Evolutionary conservation across 2,888 invertebrate species (phyloP), one percentile per base, ranked within the genome.

Genomic region (Pycnomerus fuliginosus): DNA sequence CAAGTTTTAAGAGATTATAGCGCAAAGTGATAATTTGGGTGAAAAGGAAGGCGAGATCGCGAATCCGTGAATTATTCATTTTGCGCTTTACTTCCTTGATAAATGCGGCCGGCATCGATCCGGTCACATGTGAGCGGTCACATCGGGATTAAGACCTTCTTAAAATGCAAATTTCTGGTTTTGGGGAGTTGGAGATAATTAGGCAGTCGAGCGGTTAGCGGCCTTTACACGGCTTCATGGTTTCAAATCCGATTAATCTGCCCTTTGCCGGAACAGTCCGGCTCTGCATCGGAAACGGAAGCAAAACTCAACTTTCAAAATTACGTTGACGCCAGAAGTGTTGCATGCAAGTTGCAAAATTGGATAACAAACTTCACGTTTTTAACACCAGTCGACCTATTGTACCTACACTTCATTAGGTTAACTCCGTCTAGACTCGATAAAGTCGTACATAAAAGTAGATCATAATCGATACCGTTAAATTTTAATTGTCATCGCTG

Each of bases 191-290:
- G 30, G 61, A 65, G 65, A 67, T 69, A 69, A 70, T 70, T 68
- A 69, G 68, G 62, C 68, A 67, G 66, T 64, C 60, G 64, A 60
- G 64, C 65, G 67, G 53, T 39, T 43, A 59, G 58, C 59, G 58
- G 66, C 61, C 67, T 70, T 69, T 70, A 67, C 64, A 71, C 67
- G 70, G 69, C 66, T 66, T 68, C 69, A 62, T 69, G 69, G 66
- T 66, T 70, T 59, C 67, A 65, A 69, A 71, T 71, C 69, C 66
- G 68, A 70, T 70, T 71, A 69, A 70, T 69, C 67, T 61, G 61
- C 63, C 64, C 59, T 59, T 60, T 62, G 60, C 55, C 50, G 36
- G 38, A 41, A 32, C 34, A 43, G 30, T 43, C 30, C 42, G 30
- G 35, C 42, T 43, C 36, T 20, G 36, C 36, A 43, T 43, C 35